These are phyloP conservation scores for Hedychridium roseum DNA, from an alignment of 2,888 invertebrate genomes.

Conservation along the genomic window DNA sequence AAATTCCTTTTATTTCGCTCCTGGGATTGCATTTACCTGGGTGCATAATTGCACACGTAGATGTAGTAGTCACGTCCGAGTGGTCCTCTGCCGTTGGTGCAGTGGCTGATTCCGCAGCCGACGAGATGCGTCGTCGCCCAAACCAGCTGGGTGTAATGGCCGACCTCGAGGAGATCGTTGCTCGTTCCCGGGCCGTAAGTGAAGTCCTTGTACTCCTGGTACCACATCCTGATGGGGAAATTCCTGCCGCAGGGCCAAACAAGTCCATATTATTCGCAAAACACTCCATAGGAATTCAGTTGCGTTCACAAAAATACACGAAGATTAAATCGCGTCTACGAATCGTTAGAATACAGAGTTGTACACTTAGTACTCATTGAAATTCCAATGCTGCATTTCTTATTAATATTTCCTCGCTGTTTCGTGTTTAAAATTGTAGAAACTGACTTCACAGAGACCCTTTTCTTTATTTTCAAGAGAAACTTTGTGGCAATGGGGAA, in stretches of 20 bases:
- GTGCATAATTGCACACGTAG: conserved; percentile 87
- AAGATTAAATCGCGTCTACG: neutral
- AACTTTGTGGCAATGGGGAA: no score
- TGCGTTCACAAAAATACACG: neutral
- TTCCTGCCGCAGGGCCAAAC: conserved; percentile 68
- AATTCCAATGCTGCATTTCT: no score
- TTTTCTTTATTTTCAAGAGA: no score
- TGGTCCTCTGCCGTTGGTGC: conserved; percentile 68
- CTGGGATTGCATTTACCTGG: conserved; percentile 72
- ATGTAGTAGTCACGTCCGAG: conserved; percentile 74
- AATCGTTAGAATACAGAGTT: neutral
- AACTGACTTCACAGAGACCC: no score
- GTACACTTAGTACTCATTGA: no score
- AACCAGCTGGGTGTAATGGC: conserved; percentile 85
- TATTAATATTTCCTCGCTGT: no score
- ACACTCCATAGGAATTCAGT: neutral
- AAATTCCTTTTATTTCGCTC: no score
- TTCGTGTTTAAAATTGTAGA: no score
- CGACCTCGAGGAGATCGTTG: conserved; percentile 72
- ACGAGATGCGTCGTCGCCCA: conserved; percentile 82
- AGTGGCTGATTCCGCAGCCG: conserved; percentile 79
- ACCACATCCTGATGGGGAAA: conserved; percentile 83
- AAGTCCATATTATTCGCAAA: neutral
- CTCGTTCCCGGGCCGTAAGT: conserved; percentile 70
- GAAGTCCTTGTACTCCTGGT: conserved; percentile 77